Evolutionary conservation across 2,797 vertebrate species (phyloP).

Genomic region (Schizopygopsis malacanthus): DNA sequence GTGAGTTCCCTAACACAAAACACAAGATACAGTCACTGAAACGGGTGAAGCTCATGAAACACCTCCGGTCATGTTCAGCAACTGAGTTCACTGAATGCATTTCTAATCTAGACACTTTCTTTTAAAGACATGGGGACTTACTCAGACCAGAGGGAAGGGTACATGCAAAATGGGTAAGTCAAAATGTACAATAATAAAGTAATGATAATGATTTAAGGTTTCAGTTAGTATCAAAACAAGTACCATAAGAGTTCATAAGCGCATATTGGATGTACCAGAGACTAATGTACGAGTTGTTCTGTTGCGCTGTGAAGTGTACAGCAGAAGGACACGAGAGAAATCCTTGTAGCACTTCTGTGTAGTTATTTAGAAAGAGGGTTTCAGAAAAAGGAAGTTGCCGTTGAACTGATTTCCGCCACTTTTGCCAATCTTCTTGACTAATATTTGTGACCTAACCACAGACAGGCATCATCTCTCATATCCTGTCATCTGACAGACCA

Average conservation of each 20-base stretch:
- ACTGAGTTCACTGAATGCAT: conserved; percentile 35
- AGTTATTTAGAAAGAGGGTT: conserved; percentile 40
- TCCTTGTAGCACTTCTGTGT: conserved; percentile 49
- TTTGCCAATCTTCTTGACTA: conserved; percentile 43
- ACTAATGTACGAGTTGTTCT: background rate
- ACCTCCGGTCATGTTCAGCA: conserved; percentile 12
- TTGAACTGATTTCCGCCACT: conserved; percentile 47
- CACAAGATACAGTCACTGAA: conserved; percentile 39
- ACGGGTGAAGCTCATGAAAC: conserved; percentile 24
- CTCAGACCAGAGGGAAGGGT: conserved; percentile 46
- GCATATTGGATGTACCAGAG: background rate
- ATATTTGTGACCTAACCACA: conserved; percentile 14
- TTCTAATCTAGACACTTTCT: conserved; percentile 15
- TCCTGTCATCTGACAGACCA: conserved; percentile 2
- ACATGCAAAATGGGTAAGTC: conserved; percentile 65
- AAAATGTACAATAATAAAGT: background rate
- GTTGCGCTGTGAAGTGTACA: conserved; percentile 1
- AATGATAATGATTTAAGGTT: background rate
- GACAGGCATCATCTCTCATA: background rate
- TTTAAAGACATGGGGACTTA: conserved; percentile 62
- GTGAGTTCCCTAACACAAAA: conserved; percentile 49
- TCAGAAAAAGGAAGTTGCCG: conserved; percentile 55
- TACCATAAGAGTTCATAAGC: background rate
- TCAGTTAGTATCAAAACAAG: background rate
- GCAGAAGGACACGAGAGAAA: conserved; percentile 42